A percentile compares a stretch with the other conserved stretches of the same genome.
These are phyloP conservation scores for Cheirogaleus major DNA, from an alignment of 2,797 vertebrate genomes.

Conservation along the genomic window DNA sequence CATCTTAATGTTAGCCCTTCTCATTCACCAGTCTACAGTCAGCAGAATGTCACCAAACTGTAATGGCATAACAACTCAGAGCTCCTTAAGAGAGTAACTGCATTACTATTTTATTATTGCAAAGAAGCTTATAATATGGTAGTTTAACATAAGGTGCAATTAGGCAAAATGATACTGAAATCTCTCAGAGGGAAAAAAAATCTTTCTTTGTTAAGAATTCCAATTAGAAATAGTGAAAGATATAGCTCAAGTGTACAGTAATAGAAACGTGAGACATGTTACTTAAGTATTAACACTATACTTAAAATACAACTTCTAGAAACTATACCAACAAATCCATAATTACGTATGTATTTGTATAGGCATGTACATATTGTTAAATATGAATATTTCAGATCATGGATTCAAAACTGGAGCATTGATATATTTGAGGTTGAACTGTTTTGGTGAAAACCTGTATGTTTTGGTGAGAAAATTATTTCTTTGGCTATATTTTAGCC, in stretches of 20 bases:
- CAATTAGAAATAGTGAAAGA: slow-evolving; percentile 66
- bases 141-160: slow-evolving; percentile 74
- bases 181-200: neutral
- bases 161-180: slow-evolving; percentile 71
- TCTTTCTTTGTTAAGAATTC: slow-evolving; percentile 62
- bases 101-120: slow-evolving; percentile 63
- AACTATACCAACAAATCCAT: neutral
- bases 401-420: slow-evolving; percentile 35
- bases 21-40: slow-evolving; percentile 57
- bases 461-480: slow-evolving; percentile 26
- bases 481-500: slow-evolving; percentile 11
- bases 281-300: slow-evolving; percentile 33
- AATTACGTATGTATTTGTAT: neutral
- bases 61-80: slow-evolving; percentile 50
- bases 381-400: slow-evolving; percentile 6
- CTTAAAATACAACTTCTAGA: slow-evolving; percentile 16
- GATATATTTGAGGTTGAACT: slow-evolving; percentile 11
- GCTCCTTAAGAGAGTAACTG: slow-evolving; percentile 60
- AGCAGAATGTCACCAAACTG: slow-evolving; percentile 62
- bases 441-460: neutral
- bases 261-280: slow-evolving; percentile 10
- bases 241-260: neutral
- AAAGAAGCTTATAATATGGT: slow-evolving; percentile 65
- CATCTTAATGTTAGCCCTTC: slow-evolving; percentile 30
- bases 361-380: neutral